Base-by-base conservation (phyloP, 2,797 vertebrate genomes). In the Myotis myotis region DNA sequence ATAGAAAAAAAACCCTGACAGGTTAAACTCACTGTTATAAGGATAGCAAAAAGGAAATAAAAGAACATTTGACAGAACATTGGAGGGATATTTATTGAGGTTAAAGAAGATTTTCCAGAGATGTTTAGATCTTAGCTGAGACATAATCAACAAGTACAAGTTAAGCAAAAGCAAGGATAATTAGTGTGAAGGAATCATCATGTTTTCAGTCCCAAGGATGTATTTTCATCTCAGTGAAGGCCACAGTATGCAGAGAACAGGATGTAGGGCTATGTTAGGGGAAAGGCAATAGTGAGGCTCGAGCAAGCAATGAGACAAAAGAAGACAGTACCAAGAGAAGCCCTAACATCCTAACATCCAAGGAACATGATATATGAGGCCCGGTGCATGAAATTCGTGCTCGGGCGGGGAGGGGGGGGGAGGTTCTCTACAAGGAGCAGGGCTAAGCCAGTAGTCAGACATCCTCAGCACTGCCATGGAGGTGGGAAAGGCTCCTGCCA, bases 61-160 rank as follows among this genome's bases (percentile, higher is more conserved):
- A 53, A 55, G 4, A 11, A 49, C 15, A 71, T 75, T 81, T 60
- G 17, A 47, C 11, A 84, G 57, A 13, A 82, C 20, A 22, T n/a
- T 33, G n/a, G n/a, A 30, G 38, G n/a, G 6, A 5, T 3, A 71
- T 75, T 89, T 62, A 53, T 1, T 94, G 60, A 90, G n/a, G 47
- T 68, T 76, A 87, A 16, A 9, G 66, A 47, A 38, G 12, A 7
- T 64, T 78, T 85, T 89, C 25, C 4, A 86, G 33, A 89, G 28
- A 76, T 88, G 64, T 87, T 94, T 44, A 55, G 9, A 72, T 80
- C 7, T 92, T 19, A 64, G 1, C 22, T 76, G 49, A 97, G 30
- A 83, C 33, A 66, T 28, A 36, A 60, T 41, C 9, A 38, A 30
- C 76, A 70, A 57, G 25, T 16, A 86, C 16, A 87, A 78, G 8